phyloP scores from a whole-genome alignment of 2,797 vertebrate species.

The Todus mexicanus region DNA sequence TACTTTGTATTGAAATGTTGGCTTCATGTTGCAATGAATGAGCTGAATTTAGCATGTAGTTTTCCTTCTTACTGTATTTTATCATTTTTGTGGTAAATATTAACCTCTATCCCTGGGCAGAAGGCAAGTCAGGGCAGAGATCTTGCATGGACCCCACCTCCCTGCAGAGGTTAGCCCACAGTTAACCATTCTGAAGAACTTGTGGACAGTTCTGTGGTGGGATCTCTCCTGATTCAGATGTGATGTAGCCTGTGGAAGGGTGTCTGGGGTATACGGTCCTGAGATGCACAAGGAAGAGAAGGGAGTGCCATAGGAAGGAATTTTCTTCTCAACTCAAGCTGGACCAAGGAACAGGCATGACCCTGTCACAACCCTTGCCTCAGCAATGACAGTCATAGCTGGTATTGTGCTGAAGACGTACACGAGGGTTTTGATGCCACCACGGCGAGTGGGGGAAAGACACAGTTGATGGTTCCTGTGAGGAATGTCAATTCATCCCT shows the following conservation, averaged over 20 bases:
- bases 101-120: not conserved
- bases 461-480: not conserved
- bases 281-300: not conserved
- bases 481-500: rapidly evolving
- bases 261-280: not conserved
- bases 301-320: not conserved
- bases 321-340: not conserved
- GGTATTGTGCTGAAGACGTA: not conserved
- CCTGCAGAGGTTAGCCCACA: not conserved
- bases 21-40: not conserved
- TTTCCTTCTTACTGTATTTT: not conserved
- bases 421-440: not conserved
- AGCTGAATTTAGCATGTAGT: not conserved
- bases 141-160: not conserved
- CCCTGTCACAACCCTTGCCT: not conserved
- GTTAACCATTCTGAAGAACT: not conserved
- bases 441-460: not conserved
- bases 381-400: not conserved
- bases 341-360: not conserved
- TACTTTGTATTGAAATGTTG: not conserved
- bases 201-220: not conserved
- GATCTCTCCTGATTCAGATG: not conserved
- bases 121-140: not conserved
- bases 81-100: not conserved
- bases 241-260: not conserved